Percentiles rank a stretch among this genome's conserved stretches.
Conservation (phyloP, 30 jellyfish, hydroid and myxozoan genomes). For the Turritopsis rubra region DNA sequence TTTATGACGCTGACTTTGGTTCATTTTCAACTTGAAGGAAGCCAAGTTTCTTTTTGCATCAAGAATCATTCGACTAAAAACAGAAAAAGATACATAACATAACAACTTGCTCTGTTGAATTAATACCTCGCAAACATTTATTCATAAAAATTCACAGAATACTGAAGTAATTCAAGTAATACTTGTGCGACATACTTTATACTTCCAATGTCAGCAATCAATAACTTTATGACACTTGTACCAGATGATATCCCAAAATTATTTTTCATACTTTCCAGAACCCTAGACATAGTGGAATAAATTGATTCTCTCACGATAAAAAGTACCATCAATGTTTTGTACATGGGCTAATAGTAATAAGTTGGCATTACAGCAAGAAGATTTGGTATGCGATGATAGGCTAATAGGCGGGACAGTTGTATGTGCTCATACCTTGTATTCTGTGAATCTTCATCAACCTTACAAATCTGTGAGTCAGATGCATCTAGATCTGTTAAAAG, state of each 20-base stretch:
- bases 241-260: neutral
- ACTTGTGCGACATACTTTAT: neutral
- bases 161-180: too few relatives aligned
- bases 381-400: too few relatives aligned
- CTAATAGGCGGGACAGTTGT: too few relatives aligned
- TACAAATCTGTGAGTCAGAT: slow-evolving; percentile 8
- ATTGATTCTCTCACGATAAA: too few relatives aligned
- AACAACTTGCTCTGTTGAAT: too few relatives aligned
- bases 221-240: neutral
- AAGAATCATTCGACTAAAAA: slow-evolving; percentile 13
- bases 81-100: neutral
- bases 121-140: too few relatives aligned
- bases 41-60: slow-evolving; percentile 3
- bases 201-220: neutral
- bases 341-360: too few relatives aligned
- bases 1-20: neutral
- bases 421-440: neutral
- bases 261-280: neutral
- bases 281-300: neutral
- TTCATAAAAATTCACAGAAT: too few relatives aligned
- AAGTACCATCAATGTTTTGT: too few relatives aligned
- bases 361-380: too few relatives aligned
- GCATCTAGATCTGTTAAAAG: slow-evolving; percentile 14
- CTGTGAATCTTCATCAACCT: neutral
- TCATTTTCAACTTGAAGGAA: neutral